phyloP scores from a whole-genome alignment of 2,797 vertebrate genomes.

The Naso thynnoides region DNA sequence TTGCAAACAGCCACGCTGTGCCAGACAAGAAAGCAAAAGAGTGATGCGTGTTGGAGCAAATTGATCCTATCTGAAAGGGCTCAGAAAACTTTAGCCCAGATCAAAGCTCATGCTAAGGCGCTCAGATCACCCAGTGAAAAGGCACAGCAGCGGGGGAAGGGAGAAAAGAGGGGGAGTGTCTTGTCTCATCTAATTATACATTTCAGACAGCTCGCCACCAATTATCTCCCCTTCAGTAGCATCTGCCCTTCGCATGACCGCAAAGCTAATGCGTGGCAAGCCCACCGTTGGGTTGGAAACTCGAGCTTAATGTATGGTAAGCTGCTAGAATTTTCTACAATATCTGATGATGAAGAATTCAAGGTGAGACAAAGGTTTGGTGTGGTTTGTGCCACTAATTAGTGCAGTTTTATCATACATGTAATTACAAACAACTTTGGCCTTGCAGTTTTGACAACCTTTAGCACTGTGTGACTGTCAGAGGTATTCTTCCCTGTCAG shows the following conservation, averaged over 20 bases:
- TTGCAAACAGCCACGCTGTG: slow-evolving; percentile 62
- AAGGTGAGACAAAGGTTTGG: slow-evolving; percentile 69
- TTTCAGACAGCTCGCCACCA: slow-evolving; percentile 87
- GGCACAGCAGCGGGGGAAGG: slow-evolving; percentile 55
- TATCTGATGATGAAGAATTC: slow-evolving; percentile 64
- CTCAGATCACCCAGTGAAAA: slow-evolving; percentile 82
- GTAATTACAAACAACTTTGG: slow-evolving; percentile 51
- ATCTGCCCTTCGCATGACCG: slow-evolving; percentile 86
- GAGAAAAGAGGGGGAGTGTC: slow-evolving; percentile 79
- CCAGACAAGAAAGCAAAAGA: slow-evolving; percentile 69
- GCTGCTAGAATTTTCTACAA: slow-evolving; percentile 59
- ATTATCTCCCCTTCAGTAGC: slow-evolving; percentile 86
- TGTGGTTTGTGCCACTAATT: slow-evolving; percentile 47
- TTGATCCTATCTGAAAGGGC: slow-evolving; percentile 84
- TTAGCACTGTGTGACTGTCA: slow-evolving; percentile 23
- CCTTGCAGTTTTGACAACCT: slow-evolving; percentile 42
- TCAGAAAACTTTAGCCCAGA: slow-evolving; percentile 84
- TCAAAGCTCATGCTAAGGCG: slow-evolving; percentile 83
- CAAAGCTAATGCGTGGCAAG: slow-evolving; percentile 78
- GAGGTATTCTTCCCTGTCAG: slow-evolving; percentile 17
- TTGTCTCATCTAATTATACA: slow-evolving; percentile 87
- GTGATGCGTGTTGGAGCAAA: slow-evolving; percentile 82
- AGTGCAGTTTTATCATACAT: slow-evolving; percentile 38
- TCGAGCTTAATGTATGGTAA: slow-evolving; percentile 70
- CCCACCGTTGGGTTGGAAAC: slow-evolving; percentile 72